Base-by-base conservation (phyloP, 2,797 vertebrate species). In the Oreochromis mossambicus region DNA sequence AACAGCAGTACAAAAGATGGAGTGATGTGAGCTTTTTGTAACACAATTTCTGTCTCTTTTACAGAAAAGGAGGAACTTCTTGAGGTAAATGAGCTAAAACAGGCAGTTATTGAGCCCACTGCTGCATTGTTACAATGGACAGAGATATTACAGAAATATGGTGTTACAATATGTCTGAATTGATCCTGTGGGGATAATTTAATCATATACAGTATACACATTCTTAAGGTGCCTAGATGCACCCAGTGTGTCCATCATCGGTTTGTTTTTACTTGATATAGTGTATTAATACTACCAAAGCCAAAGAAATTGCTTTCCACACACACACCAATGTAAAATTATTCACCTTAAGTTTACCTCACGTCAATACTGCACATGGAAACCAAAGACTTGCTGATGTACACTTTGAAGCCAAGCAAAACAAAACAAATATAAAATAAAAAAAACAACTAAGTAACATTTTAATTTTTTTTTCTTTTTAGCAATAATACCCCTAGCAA, bases 1-100 rank as follows among this genome's bases (percentile, higher is more conserved):
- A 98, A 99, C 98, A 99, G 98, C 98, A 99, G 99, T 99, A 99
- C 98, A 99, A 99, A 99, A 99, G 97, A 99, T 99, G 98, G 98
- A 99, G 98, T 99, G 98, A 99, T 98, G 97, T 98, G 97, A 97
- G 96, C 91, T 95, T 95, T 96, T 92, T 95, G 94, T 94, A 94
- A 94, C 91, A 96, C 94, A 94, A 95, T 94, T 93, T 95, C 91
- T 94, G 92, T 94, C 88, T 94, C 85, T 93, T 95, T 97, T 98
- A 97, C 94, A 98, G 97, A 97, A 97, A 98, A 97, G 97, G 97
- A 98, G 97, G 97, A 98, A 97, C 97, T 97, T 98, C 97, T 99
- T 99, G 98, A 99, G 99, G 98, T 99, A 99, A 99, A 99, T 99
- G 97, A 99, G 97, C 97, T 97, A 97, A 97, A 99, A 98, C 98